These are phyloP conservation scores for Cyanoderma ruficeps DNA, from an alignment of 2,113 vertebrate species.

Conservation along the genomic window DNA sequence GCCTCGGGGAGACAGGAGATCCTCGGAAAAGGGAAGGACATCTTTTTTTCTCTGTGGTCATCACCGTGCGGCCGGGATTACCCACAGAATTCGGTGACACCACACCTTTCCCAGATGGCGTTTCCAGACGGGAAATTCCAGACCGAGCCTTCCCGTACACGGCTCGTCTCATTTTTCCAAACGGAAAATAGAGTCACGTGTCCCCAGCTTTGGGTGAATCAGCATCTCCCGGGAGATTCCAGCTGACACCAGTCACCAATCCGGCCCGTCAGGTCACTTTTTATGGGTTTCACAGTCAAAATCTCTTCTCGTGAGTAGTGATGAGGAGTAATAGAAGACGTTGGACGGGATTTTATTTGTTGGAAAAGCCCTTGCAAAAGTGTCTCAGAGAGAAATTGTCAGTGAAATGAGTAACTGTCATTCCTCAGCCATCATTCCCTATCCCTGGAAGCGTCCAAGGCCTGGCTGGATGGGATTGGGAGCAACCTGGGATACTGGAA, in stretches of 20 bases:
- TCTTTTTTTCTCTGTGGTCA: neutral
- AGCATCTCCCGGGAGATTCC: neutral
- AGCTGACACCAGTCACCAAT: neutral
- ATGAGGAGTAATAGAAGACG: neutral
- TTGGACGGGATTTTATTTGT: neutral
- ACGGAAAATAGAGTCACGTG: neutral
- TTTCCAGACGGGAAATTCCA: constrained; percentile 20
- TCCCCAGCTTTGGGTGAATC: neutral
- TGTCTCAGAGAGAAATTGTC: neutral
- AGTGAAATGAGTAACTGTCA: accelerated
- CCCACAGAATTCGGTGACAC: neutral
- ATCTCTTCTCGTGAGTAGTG: neutral
- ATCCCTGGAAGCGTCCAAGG: neutral
- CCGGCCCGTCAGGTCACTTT: neutral
- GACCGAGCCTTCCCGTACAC: neutral
- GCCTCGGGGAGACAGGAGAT: neutral
- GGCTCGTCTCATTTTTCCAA: neutral
- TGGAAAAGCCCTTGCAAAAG: neutral
- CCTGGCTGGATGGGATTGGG: accelerated
- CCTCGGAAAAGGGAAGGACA: neutral
- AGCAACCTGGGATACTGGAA: neutral
- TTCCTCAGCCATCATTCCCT: neutral
- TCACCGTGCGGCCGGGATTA: neutral
- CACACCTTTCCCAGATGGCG: neutral
- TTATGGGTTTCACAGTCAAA: neutral